Evolutionary conservation across 1,140 invertebrate species (phyloP).

Genomic region (Macrobrachium nipponense): DNA sequence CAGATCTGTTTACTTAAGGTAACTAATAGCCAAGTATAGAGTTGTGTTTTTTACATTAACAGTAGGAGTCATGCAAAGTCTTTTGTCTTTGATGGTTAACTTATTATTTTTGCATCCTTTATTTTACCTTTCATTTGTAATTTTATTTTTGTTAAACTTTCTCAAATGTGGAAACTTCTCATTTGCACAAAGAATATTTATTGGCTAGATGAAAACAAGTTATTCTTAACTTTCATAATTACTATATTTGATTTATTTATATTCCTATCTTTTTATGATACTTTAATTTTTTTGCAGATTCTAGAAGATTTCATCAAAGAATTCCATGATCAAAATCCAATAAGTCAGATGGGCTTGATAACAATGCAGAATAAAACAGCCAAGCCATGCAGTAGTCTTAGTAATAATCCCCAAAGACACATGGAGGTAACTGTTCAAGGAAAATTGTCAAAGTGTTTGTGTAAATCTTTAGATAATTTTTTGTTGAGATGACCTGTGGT

Average conservation of each 20-base stretch:
- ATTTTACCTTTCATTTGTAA: background rate
- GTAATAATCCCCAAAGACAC: constrained; percentile 80
- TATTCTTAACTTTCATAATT: no score
- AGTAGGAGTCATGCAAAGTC: no score
- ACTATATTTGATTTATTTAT: no score
- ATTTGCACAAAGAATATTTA: no score
- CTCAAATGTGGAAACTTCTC: background rate
- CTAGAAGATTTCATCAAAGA: constrained; percentile 95
- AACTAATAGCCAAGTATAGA: background rate
- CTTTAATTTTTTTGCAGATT: constrained; percentile 74
- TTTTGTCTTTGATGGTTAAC: no score
- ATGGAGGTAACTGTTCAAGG: constrained; percentile 73
- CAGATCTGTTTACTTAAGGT: constrained; percentile 90
- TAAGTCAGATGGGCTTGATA: constrained; percentile 95
- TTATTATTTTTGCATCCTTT: no score
- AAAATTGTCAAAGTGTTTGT: background rate
- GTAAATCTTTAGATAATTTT: background rate
- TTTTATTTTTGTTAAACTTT: background rate
- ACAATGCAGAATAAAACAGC: constrained; percentile 84
- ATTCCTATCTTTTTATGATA: background rate
- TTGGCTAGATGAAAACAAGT: no score
- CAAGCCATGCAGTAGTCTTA: constrained; percentile 57
- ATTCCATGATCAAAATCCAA: constrained; percentile 98
- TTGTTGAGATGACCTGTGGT: no score
- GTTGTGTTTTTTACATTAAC: no score